Evolutionary conservation across 2,113 vertebrate genomes (phyloP).

Genomic region (Procavia capensis): DNA sequence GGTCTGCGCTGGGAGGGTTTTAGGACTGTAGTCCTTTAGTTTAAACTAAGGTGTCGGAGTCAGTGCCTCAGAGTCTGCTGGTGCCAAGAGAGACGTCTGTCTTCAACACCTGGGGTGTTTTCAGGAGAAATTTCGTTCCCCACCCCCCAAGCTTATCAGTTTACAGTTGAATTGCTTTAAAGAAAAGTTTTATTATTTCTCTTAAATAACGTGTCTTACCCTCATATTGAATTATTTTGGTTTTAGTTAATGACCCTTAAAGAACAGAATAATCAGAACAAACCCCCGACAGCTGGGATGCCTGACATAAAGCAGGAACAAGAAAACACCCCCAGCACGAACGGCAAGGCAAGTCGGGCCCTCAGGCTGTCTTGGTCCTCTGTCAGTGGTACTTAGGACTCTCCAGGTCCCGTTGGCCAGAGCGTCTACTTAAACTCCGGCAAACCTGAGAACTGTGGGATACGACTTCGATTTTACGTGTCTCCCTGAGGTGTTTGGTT

Average conservation of each 20-base stretch:
- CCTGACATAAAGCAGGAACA: constrained; percentile 92
- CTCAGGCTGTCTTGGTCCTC: neutral
- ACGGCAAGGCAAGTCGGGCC: constrained; percentile 92
- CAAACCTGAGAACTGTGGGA: too few species aligned
- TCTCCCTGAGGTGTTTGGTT: neutral
- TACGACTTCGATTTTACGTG: too few species aligned
- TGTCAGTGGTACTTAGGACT: fast-evolving
- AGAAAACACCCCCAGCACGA: constrained; percentile 91
- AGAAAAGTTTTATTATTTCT: constrained; percentile 35
- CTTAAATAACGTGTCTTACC: constrained; percentile 42
- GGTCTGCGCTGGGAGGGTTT: fast-evolving
- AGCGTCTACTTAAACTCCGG: too few species aligned
- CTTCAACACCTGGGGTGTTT: fast-evolving
- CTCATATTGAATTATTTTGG: neutral
- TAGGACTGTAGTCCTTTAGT: neutral
- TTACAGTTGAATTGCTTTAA: neutral
- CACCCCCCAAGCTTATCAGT: neutral
- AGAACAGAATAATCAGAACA: constrained; percentile 96
- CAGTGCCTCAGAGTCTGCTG: too few species aligned
- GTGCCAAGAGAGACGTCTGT: too few species aligned
- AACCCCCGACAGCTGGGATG: constrained; percentile 90
- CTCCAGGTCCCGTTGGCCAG: fast-evolving
- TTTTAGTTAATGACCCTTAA: constrained; percentile 93
- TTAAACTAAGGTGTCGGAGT: neutral
- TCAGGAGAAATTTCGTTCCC: too few species aligned